Evolutionary conservation across 2,888 invertebrate species (phyloP), one percentile per base, ranked within the genome.

Genomic region (Chaetogeoica ovagalla): DNA sequence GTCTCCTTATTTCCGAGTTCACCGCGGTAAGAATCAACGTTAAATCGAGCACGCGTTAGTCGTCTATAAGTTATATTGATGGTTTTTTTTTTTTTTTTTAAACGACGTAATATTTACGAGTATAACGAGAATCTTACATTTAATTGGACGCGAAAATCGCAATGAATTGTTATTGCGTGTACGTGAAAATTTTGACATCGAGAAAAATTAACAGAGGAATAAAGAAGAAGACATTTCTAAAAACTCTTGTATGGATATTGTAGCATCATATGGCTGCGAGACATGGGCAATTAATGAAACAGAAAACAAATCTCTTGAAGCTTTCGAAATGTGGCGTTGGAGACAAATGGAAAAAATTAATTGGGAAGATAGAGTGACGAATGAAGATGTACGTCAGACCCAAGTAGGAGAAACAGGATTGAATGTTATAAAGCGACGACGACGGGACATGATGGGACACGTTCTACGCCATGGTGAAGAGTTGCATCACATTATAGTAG

Each of bases 381-480:
- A 63, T 63, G 30, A 63, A 19, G 37, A 63, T 63, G 37, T 63
- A 39, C n/a, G n/a, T n/a, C 19, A 37, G 63, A 63, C 63, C 15
- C 17, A 19, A 39, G 37, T 63, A 37, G 19, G 19, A 63, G 63
- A 19, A 63, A 63, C 63, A 19, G 37, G 63, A 62, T 15, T 62
- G 21, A 30, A 62, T 23, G 60, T 23, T 23, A 62, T 62, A 62
- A 39, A 63, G 19, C 63, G 37, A 39, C n/a, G n/a, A n/a, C n/a
- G n/a, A n/a, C n/a, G n/a, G n/a, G n/a, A n/a, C n/a, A n/a, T n/a
- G n/a, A n/a, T n/a, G n/a, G n/a, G n/a, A n/a, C n/a, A n/a, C n/a
- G n/a, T n/a, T n/a, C n/a, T n/a, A n/a, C n/a, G n/a, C 8, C 65
- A 65, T 65, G 39, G 15, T 37, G n/a, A 65, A 65, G 39, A 39